These are phyloP conservation scores for Lasius platythorax DNA, from an alignment of 2,888 invertebrate species.

Conservation along the genomic window DNA sequence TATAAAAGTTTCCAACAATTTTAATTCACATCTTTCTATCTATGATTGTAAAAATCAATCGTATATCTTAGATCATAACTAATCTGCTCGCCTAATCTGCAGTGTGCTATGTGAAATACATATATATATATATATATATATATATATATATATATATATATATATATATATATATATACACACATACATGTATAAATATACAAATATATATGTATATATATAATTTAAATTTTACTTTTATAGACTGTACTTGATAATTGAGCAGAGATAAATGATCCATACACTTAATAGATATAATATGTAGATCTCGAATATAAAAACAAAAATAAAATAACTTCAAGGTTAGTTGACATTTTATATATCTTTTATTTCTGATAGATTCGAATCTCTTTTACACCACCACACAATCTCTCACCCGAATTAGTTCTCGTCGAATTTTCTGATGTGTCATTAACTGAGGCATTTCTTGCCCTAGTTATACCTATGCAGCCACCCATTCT, in stretches of 20 bases:
- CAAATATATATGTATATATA: background rate
- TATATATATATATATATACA: background rate
- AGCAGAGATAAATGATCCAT: background rate
- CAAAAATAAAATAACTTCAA: slow-evolving; percentile 74
- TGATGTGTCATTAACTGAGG: slow-evolving; percentile 93
- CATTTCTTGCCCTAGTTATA: slow-evolving; percentile 93
- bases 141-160: background rate
- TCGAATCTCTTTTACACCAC: background rate
- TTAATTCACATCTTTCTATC: background rate
- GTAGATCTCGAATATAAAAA: slow-evolving; percentile 60
- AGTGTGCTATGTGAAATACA: background rate
- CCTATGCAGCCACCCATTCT: slow-evolving; percentile 96
- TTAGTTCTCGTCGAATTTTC: slow-evolving; percentile 93
- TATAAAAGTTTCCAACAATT: background rate
- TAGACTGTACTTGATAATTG: background rate
- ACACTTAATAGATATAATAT: slow-evolving; percentile 62
- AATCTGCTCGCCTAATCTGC: background rate
- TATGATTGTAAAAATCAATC: background rate
- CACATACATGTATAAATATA: no score
- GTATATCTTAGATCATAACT: background rate
- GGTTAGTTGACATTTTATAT: slow-evolving; percentile 80
- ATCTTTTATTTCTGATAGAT: slow-evolving; percentile 49
- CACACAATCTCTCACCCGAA: slow-evolving; percentile 89
- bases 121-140: background rate
- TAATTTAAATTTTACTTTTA: background rate